Evolutionary conservation across 1,140 invertebrate genomes (phyloP), one percentile per base, ranked within the genome.

Genomic region (Epicauta chinensis): DNA sequence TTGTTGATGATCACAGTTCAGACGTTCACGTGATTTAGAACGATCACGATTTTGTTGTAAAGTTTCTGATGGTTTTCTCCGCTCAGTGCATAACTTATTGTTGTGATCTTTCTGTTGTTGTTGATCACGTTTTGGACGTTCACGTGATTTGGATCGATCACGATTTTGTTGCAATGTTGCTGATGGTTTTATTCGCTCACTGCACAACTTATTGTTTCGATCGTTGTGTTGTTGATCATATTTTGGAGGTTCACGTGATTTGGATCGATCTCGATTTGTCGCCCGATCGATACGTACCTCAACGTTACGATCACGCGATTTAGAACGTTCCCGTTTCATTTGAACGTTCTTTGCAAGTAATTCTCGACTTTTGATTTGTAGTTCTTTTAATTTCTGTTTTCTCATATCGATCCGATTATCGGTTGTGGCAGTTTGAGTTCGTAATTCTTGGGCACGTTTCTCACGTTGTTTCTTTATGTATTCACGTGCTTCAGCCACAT

Each of bases 381-480:
- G 50, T 55, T 69, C 66, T 53, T 61, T 41, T 11, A 70, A 46
- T 52, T 64, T 65, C 51, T 68, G 58, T 47, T 66, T 66, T 38
- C 60, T 57, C 17, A 63, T 7, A 36, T 68, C 67, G 3, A 44
- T 15, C 32, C 56, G 38, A 30, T 39, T 55, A 34, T 60, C 47
- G 12, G 38, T 30, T 44, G 62, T 61, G 17, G 59, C 57, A 2
- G 35, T 39, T 23, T 59, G 50, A 7, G 36, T 49, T 41, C 60
- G 61, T 16, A 56, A 36, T 34, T 65, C 47, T 41, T 60, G 57
- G 32, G 53, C 32, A 3, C 64, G 55, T 58, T 62, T 64, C 42
- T 62, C 61, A 17, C 40, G 60, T 45, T 70, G 65, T 48, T 65
- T 69, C 46, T 60, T 65, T 12, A 70, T 67, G 39, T 62, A 69